Conservation (phyloP, 2,888 invertebrate genomes). For the Brachylomia viminalis region DNA sequence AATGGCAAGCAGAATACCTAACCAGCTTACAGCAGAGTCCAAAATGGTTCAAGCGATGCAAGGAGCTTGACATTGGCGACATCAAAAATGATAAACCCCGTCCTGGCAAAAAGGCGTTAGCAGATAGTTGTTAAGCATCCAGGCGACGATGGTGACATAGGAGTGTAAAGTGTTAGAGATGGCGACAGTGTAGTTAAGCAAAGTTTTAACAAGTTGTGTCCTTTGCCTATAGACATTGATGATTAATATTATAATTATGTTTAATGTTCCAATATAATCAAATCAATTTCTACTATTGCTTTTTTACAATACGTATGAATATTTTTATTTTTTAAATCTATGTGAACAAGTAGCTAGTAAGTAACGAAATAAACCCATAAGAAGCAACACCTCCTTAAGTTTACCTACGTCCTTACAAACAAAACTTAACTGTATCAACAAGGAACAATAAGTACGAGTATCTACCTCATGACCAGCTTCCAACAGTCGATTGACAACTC, state of each 20-base stretch:
- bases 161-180: conserved; percentile 2
- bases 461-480: conserved; percentile 81
- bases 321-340: too few species aligned
- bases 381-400: neutral
- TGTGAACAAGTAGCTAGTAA: too few species aligned
- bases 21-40: too few species aligned
- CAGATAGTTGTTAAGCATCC: conserved; percentile 1
- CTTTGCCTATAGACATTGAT: conserved; percentile 8
- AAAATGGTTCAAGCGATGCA: neutral
- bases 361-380: neutral
- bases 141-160: neutral
- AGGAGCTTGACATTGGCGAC: conserved; percentile 9
- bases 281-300: neutral
- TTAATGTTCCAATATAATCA: neutral
- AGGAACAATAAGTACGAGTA: too few species aligned
- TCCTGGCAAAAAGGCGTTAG: neutral
- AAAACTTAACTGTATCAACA: neutral
- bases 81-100: neutral
- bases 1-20: conserved; percentile 6
- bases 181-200: conserved; percentile 1
- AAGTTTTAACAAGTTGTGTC: conserved; percentile 2
- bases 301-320: neutral
- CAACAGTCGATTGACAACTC: conserved; percentile 75
- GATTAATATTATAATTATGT: conserved; percentile 2
- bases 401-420: neutral